Evolutionary conservation across 1,140 invertebrate species (phyloP).

Genomic region (Drosophila triauraria): DNA sequence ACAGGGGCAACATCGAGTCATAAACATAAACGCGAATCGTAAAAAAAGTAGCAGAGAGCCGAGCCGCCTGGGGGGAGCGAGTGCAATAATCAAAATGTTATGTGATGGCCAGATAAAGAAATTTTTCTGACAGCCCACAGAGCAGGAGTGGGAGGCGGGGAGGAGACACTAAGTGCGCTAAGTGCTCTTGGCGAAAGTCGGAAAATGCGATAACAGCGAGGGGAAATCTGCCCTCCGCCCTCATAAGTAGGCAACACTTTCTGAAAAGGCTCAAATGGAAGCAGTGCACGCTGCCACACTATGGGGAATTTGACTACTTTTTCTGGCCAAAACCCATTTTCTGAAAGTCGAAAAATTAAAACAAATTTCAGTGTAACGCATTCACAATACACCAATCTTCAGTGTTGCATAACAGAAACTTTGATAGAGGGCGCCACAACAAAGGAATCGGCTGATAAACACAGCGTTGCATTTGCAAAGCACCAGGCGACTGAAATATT

Average conservation of each 20-base stretch:
- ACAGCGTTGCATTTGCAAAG: too few species aligned
- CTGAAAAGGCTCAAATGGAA: not conserved
- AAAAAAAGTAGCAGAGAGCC: slow-evolving; percentile 17
- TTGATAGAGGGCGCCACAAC: too few species aligned
- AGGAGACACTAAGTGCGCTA: slow-evolving; percentile 30
- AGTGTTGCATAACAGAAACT: too few species aligned
- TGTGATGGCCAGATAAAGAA: slow-evolving; percentile 65
- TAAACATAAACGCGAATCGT: slow-evolving; percentile 66
- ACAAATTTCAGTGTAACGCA: too few species aligned
- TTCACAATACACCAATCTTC: too few species aligned
- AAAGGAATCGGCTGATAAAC: too few species aligned
- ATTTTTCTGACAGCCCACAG: slow-evolving; percentile 24
- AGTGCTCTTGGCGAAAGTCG: slow-evolving; percentile 35
- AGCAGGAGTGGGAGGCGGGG: not conserved
- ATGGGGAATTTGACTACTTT: too few species aligned
- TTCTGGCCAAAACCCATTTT: too few species aligned
- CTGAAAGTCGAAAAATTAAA: too few species aligned
- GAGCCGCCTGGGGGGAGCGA: not conserved
- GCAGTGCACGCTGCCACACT: not conserved
- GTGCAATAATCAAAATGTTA: slow-evolving; percentile 70
- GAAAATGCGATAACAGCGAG: slow-evolving; percentile 14
- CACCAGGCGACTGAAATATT: too few species aligned
- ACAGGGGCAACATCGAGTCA: slow-evolving; percentile 28
- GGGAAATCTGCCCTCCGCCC: slow-evolving; percentile 4
- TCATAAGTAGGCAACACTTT: slow-evolving; percentile 49